Conservation (phyloP, 2,888 invertebrate species). For the Nowickia ferox region DNA sequence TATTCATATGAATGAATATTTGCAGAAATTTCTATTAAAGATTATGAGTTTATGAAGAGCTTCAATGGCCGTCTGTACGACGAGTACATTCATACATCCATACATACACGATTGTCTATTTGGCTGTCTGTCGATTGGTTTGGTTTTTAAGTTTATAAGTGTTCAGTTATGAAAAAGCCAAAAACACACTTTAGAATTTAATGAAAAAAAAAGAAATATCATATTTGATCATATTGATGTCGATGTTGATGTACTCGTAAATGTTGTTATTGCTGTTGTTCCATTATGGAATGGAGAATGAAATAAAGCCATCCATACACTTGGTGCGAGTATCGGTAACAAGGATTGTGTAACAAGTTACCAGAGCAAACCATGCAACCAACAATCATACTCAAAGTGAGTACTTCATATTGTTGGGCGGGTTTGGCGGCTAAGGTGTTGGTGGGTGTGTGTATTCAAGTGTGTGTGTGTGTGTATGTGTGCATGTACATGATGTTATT, state of each 20-base stretch:
- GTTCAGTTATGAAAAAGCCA: constrained; percentile 63
- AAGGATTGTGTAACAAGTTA: constrained; percentile 41
- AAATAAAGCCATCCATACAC: constrained; percentile 52
- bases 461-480: background rate
- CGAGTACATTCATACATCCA: background rate
- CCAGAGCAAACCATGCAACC: constrained; percentile 33
- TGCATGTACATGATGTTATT: constrained; percentile 8
- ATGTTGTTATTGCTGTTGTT: constrained; percentile 46
- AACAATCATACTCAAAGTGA: constrained; percentile 55
- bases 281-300: constrained; percentile 4
- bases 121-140: constrained; percentile 40
- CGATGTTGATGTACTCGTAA: constrained; percentile 42
- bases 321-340: constrained; percentile 20
- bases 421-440: background rate
- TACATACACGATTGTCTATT: background rate
- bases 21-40: constrained; percentile 66
- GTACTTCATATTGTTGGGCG: constrained; percentile 39
- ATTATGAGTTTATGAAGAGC: constrained; percentile 70
- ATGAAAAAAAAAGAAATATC: constrained; percentile 62
- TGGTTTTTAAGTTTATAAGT: constrained; percentile 52
- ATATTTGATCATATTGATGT: constrained; percentile 64
- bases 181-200: constrained; percentile 70
- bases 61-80: constrained; percentile 39
- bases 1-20: constrained; percentile 68
- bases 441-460: background rate